A percentile compares a stretch with the other conserved stretches of the same genome.
phyloP scores from a whole-genome alignment of 2,888 invertebrate species.

The Abrostola tripartita region DNA sequence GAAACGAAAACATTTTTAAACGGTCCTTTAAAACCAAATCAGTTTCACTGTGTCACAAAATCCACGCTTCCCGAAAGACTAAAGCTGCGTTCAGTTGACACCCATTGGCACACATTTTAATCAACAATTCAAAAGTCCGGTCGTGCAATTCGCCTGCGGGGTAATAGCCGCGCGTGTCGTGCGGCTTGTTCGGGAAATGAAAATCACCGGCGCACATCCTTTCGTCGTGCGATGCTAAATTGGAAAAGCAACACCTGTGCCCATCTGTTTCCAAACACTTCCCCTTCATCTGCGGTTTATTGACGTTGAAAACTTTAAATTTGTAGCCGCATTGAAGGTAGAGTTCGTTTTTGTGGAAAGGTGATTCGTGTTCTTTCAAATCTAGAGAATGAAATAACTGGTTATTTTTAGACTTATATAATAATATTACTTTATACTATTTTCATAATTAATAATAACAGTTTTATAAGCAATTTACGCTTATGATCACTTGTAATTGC shows the following conservation, averaged over 20 bases:
- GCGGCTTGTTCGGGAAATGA: constrained; percentile 61
- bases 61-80: constrained; percentile 9
- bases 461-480: no score
- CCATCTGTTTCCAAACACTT: constrained; percentile 63
- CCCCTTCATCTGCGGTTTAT: constrained; percentile 50
- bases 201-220: constrained; percentile 72
- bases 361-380: neutral
- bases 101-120: constrained; percentile 47
- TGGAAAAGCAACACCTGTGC: constrained; percentile 78
- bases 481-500: no score
- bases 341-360: neutral
- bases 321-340: neutral
- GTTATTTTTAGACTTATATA: no score
- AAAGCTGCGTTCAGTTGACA: constrained; percentile 24
- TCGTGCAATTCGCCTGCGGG: constrained; percentile 41
- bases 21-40: constrained; percentile 4
- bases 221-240: constrained; percentile 67
- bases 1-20: neutral
- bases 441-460: no score
- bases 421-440: no score
- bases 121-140: constrained; percentile 61
- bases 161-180: constrained; percentile 54
- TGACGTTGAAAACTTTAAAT: constrained; percentile 38
- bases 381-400: no score
- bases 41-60: constrained; percentile 2